Percentiles rank a stretch among this genome's conserved stretches.
Evolutionary conservation across 2,888 invertebrate species (phyloP).

Genomic region (Archaeoteleia sp.): DNA sequence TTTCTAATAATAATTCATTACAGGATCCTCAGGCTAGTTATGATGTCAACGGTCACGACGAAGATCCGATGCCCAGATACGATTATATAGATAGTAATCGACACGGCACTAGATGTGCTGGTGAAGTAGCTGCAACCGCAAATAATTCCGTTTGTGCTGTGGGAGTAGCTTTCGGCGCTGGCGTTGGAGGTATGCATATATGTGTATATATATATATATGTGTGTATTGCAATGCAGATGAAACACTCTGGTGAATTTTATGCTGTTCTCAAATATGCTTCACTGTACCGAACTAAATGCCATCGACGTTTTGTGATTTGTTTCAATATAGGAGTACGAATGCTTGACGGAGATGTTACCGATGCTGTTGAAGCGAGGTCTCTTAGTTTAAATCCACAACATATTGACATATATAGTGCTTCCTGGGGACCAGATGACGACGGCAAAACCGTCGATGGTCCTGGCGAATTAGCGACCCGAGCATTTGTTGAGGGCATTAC

Average conservation of each 20-base stretch:
- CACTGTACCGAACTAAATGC: constrained; percentile 3
- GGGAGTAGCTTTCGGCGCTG: constrained; percentile 96
- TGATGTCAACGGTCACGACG: constrained; percentile 97
- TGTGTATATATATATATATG: neutral
- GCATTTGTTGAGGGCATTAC: constrained; percentile 97
- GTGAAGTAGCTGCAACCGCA: constrained; percentile 97
- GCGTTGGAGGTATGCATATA: constrained; percentile 86
- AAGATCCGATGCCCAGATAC: constrained; percentile 97
- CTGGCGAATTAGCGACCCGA: constrained; percentile 93
- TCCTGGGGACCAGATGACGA: constrained; percentile 99
- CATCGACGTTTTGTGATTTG: constrained; percentile 4
- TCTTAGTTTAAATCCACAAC: constrained; percentile 94
- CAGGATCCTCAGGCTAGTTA: constrained; percentile 97
- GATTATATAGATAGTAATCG: constrained; percentile 97
- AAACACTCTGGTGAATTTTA: too few species aligned
- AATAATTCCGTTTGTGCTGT: constrained; percentile 97
- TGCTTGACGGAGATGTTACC: constrained; percentile 98
- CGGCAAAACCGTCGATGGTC: constrained; percentile 98
- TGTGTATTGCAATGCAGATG: neutral
- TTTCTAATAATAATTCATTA: too few species aligned
- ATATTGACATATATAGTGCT: constrained; percentile 98
- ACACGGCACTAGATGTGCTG: constrained; percentile 96
- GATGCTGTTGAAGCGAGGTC: constrained; percentile 98
- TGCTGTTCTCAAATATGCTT: too few species aligned
- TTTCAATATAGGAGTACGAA: constrained; percentile 85